Evolutionary conservation across 1,140 invertebrate genomes (phyloP), one percentile per base, ranked within the genome.

Genomic region (Leptoteleia sp.): DNA sequence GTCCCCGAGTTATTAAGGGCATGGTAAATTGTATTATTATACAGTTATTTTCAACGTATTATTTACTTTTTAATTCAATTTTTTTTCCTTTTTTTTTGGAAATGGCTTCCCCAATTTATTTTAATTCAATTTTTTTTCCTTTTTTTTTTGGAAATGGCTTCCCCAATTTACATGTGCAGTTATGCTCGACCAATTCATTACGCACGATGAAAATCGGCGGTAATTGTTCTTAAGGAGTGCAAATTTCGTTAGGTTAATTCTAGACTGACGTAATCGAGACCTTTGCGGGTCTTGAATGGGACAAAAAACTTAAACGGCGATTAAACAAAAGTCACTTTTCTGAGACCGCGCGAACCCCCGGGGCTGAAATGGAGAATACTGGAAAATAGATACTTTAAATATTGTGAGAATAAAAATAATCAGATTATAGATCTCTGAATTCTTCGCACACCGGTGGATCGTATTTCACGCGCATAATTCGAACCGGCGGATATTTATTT

Each of bases 371-470:
- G 25, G n/a, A 1, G 59, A 73, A 54, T n/a, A n/a, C n/a, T 33
- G 42, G 42, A 65, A 64, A 64, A 65, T 35, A 50, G 50, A 65
- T 50, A 65, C 35, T 57, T 65, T 42, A 59, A 50, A 50, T 59
- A 43, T 43, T 50, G 61, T 65, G 42, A 59, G 71, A 65, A 75
- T 65, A 42, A 57, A 65, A 59, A 65, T 75, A 52, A 52, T 75
- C 52, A 25, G 50, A 52, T 67, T 43, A 61, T 45, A 59, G 61
- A 61, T 61, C 62, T 54, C 3, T 22, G 38, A 54, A 65, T 65
- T 75, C 71, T 19, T 52, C 42, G 29, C 68, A 57, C 9, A 43
- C 33, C 25, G 25, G 33, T 0, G 4, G 50, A 57, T 73, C 59
- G 29, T 65, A 43, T 65, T 65, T 73, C 70, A 65, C n/a, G 35